A percentile compares a stretch with the other conserved stretches of the same genome.
These are phyloP conservation scores for Tiliqua scincoides DNA, from an alignment of 2,113 vertebrate species.

Conservation along the genomic window DNA sequence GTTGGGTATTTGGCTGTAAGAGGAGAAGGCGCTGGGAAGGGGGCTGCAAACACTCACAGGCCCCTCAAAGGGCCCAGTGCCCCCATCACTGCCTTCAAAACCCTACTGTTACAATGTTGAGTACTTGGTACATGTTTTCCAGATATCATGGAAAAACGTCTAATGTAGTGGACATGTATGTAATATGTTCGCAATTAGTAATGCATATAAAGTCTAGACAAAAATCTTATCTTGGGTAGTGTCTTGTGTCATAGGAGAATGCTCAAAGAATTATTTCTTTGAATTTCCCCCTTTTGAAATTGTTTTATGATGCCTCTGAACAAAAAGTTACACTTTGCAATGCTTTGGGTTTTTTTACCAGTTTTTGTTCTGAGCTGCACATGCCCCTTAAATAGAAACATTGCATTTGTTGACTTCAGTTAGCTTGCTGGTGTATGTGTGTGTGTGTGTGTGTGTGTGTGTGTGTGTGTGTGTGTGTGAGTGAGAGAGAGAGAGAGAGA, in stretches of 20 bases:
- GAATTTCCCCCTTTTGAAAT: too few relatives aligned
- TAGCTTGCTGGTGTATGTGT: neutral
- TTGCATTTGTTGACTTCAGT: neutral
- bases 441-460: neutral
- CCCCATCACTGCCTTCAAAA: neutral
- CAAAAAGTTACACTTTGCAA: too few relatives aligned
- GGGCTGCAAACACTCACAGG: neutral
- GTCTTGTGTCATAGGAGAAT: neutral
- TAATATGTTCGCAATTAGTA: neutral
- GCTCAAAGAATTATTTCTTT: neutral
- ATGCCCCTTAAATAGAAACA: constrained; percentile 3
- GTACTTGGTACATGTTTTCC: neutral
- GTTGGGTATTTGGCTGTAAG: neutral
- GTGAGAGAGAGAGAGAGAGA: neutral
- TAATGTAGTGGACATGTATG: neutral
- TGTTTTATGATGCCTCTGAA: neutral
- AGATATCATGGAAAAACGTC: neutral
- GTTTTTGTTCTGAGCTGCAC: neutral
- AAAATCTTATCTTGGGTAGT: neutral
- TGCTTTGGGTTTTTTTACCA: neutral
- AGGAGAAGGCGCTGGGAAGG: neutral
- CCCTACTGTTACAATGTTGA: neutral
- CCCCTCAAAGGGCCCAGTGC: neutral
- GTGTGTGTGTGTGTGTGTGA: neutral
- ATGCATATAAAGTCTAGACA: neutral